Evolutionary conservation across 2,113 vertebrate species (phyloP), one percentile per base, ranked within the genome.

Genomic region (Ailurus styani): DNA sequence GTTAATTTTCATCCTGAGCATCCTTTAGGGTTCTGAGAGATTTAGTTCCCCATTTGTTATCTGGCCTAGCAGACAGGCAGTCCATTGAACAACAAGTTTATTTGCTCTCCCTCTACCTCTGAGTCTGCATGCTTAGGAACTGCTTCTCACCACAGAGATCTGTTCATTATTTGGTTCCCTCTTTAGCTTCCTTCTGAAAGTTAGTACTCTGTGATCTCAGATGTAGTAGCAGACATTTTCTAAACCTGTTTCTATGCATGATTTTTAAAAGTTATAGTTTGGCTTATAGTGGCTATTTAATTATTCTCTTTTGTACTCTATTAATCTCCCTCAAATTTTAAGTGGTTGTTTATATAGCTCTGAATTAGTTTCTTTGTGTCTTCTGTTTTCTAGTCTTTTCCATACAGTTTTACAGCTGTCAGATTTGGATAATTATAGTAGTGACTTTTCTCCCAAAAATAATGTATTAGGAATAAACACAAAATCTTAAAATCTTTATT

Each of bases 151-250:
- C 87, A 78, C 93, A 42, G 93, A 98, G 96, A 95, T 88, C 60
- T 97, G 57, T 34, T 96, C 45, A 78, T 93, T 96, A 88, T 95
- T 90, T 40, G 78, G 92, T 96, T 91, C 93, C 70, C 64, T 31
- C 82, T 95, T 96, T 93, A 40, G 79, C 87, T 97, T 91, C 85
- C 95, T 89, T 86, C 34, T 0, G 0, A 68, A 72, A 93, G 64
- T 87, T 87, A 18, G 45, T 89, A 70, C 72, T 97, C 81, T 72
- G 93, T 97, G 95, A 91, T 47, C 89, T 90, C 75, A 60, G 90
- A 93, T 91, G 57, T 64, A 96, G 60, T 54, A 64, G 31, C 68
- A 86, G 62, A 57, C 27, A 37, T 85, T 96, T 47, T 40, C 25
- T 40, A 54, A 89, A 57, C 20, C 13, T n/a, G 18, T 90, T 40